Evolutionary conservation across 2,888 invertebrate genomes (phyloP), one percentile per base, ranked within the genome.

Genomic region (Oscheius onirici): DNA sequence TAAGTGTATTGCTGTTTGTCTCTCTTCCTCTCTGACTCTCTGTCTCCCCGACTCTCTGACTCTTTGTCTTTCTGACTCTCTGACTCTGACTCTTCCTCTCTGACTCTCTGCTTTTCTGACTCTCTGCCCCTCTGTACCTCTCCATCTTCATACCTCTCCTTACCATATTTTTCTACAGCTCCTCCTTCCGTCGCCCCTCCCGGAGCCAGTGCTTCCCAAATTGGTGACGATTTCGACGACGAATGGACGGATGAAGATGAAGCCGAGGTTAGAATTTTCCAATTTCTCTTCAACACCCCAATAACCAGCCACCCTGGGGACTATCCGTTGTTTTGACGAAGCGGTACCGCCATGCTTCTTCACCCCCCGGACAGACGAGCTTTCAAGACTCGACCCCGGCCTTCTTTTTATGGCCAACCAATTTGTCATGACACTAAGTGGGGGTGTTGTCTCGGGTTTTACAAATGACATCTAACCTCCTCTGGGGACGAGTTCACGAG

Each of bases 181-280:
- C 34, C 11, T 22, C 52, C 40, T 17, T 40, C 66, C 3, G 13
- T 54, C 11, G 22, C 28, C 26, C 26, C 17, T 44, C 88, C 57
- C 97, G 60, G 60, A n/a, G 34, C 17, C 0, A 96, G 94, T 10
- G 96, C 96, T 28, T 51, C 67, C 20, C 69, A 75, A 52, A 67
- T 52, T 26, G 70, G 51, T 24, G 85, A 87, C 44, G 86, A 86
- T 71, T 86, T 86, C 66, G 86, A 86, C 69, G 86, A 86, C 65
- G 86, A 86, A 41, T 86, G 86, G 86, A 81, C 86, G 1, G 86
- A 87, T 46, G 86, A 86, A 24, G 86, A 86, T 49, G 86, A 86
- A 17, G 83, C 87, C 13, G 71, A 79, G 69, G 84, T 84, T 8
- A 20, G 58, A 34, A 6, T 34, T 41, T n/a, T 20, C 28, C 3